Evolutionary conservation across 2,113 vertebrate species (phyloP).

Genomic region (Clarias macrocephalus): DNA sequence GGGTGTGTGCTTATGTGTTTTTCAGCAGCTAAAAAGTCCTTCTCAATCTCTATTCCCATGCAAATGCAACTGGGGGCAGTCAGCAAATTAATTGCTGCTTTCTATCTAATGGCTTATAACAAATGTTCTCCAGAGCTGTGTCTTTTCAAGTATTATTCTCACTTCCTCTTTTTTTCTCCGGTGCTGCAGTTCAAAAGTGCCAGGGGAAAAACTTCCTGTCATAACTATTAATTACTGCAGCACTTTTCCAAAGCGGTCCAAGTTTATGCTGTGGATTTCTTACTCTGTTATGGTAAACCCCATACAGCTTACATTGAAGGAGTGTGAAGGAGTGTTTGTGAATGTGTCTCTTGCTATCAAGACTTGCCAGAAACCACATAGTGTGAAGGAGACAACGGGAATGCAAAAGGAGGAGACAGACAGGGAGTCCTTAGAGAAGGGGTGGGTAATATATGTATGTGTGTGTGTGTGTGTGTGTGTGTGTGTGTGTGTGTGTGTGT

Average conservation of each 20-base stretch:
- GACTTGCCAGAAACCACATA: conserved; percentile 75
- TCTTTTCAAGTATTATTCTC: conserved; percentile 53
- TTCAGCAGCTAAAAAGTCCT: conserved; percentile 36
- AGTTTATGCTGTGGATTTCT: conserved; percentile 37
- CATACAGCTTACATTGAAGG: conserved; percentile 81
- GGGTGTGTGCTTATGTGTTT: conserved; percentile 34
- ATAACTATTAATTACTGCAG: conserved; percentile 52
- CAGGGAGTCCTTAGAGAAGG: conserved; percentile 61
- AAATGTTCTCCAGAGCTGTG: conserved; percentile 55
- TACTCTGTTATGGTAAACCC: conserved; percentile 42
- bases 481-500: not conserved
- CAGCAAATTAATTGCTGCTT: conserved; percentile 59
- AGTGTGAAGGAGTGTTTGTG: conserved; percentile 80
- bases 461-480: conserved; percentile 22
- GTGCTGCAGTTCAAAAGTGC: conserved; percentile 44
- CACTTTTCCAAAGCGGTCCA: conserved; percentile 44
- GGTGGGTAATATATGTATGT: conserved; percentile 47
- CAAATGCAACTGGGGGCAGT: conserved; percentile 57
- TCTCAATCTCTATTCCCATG: conserved; percentile 53
- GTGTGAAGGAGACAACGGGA: conserved; percentile 78
- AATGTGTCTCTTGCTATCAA: conserved; percentile 82
- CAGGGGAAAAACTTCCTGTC: conserved; percentile 35
- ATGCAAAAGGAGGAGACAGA: conserved; percentile 64
- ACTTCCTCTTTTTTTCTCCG: conserved; percentile 42
- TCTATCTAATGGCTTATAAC: conserved; percentile 57